Base-by-base conservation (phyloP, 2,113 vertebrate genomes). In the Calidris pugnax region DNA sequence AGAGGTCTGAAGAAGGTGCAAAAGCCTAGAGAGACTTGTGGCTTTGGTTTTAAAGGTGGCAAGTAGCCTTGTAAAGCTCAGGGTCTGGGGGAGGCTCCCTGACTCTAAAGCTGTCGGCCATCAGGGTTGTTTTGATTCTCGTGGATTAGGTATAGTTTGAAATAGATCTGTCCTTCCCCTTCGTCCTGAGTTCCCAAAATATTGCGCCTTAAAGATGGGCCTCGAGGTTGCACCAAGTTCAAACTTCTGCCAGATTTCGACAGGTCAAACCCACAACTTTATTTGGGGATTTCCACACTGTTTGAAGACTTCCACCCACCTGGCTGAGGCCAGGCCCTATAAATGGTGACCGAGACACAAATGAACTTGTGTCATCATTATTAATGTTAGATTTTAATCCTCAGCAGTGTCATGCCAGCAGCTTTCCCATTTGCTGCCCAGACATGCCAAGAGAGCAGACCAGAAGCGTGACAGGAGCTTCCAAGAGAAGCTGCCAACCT, bases 141-240 rank as follows among this genome's bases (percentile, higher is more conserved):
- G 3, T 43, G 62, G 15, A 5, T 64, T 60, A 72, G 73, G 48
- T 91, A 48, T 24, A 18, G 66, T 48, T 57, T 50, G 57, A 74
- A 90, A 82, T 86, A 76, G 66, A 62, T 78, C 67, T 63, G 73
- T 64, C 53, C n/a, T n/a, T 95, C 74, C 74, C 32, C 62, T 89
- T 78, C 91, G 89, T 89, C 87, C 74, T 2, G 4, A 76, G 66
- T 56, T 94, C 89, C 80, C 62, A 48, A 92, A 92, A 92, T 87
- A 68, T 80, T 55, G 5, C 45, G 22, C 59, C 91, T 93, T 30
- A 92, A 62, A 90, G 66, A 43, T 79, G 74, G 77, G 35, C 69
- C 81, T 89, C 63, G 62, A 89, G 91, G 87, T 96, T 91, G 78
- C 35, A 10, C 32, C 57, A 73, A 92, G 86, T 91, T 91, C 84